phyloP scores from a whole-genome alignment of 1,140 invertebrate genomes.

The Meloidogyne floridensis region DNA sequence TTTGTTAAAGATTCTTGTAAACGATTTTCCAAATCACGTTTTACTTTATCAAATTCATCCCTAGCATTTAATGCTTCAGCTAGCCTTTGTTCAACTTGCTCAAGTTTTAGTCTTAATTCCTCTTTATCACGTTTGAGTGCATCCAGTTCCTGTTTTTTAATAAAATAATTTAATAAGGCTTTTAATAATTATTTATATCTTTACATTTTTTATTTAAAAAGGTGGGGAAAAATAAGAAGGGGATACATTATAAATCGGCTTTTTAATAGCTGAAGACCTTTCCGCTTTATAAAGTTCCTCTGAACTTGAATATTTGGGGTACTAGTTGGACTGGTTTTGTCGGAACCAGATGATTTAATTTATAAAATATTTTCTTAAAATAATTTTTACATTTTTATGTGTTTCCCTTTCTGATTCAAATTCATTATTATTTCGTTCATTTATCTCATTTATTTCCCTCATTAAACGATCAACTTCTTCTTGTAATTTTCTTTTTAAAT shows the following conservation, averaged over 20 bases:
- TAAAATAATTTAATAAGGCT: background rate
- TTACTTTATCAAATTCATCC: conserved; percentile 57
- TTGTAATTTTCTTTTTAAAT: conserved; percentile 59
- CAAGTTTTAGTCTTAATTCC: conserved; percentile 58
- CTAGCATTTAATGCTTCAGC: conserved; percentile 62
- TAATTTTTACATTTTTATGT: conserved; percentile 49
- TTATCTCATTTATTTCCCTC: conserved; percentile 52
- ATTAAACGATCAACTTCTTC: conserved; percentile 61
- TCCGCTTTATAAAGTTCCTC: background rate
- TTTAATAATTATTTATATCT: background rate
- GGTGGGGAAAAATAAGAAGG: too few species aligned
- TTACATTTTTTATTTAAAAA: too few species aligned
- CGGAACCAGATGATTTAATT: background rate
- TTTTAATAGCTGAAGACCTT: too few species aligned
- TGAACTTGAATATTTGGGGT: too few species aligned
- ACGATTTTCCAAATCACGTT: conserved; percentile 60
- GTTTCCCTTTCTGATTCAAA: conserved; percentile 61
- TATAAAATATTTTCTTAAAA: background rate
- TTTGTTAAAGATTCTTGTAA: conserved; percentile 43
- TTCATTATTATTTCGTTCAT: conserved; percentile 62
- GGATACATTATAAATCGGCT: too few species aligned
- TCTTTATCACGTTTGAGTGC: conserved; percentile 55
- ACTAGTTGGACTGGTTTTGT: too few species aligned
- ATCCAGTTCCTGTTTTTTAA: conserved; percentile 55
- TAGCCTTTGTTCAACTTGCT: conserved; percentile 52